Percentiles rank a stretch among this genome's conserved stretches.
phyloP scores from a whole-genome alignment of 2,113 vertebrate genomes.

The Nyctibius bracteatus region DNA sequence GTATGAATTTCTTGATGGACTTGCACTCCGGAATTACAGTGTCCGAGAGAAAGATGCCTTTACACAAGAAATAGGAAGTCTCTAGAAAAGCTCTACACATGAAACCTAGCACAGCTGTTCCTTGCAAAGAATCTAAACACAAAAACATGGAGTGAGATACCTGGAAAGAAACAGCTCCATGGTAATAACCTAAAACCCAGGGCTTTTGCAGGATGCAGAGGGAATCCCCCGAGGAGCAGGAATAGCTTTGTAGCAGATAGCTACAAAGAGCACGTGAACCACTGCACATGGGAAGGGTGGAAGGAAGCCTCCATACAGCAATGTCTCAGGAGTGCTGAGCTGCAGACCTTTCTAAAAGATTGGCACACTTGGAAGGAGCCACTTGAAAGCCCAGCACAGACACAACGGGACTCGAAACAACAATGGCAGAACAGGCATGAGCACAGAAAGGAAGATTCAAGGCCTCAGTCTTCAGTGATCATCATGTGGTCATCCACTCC shows the following conservation, averaged over 20 bases:
- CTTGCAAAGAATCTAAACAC: background rate
- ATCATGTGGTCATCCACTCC: fast-evolving
- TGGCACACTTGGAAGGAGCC: background rate
- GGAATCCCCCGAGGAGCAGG: background rate
- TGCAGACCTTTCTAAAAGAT: background rate
- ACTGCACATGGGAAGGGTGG: background rate
- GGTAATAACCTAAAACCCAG: background rate
- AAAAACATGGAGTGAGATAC: background rate
- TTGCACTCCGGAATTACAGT: background rate
- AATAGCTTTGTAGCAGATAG: too few relatives aligned
- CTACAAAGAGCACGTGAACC: background rate
- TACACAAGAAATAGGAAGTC: background rate
- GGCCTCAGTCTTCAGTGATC: background rate
- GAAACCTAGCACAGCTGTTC: background rate
- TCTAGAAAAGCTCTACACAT: background rate
- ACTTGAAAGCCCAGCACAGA: background rate
- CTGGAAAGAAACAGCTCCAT: background rate
- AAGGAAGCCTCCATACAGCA: background rate
- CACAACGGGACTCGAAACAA: background rate
- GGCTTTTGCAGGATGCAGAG: background rate
- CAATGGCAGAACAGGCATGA: background rate
- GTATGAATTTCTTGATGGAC: background rate
- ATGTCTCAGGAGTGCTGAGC: background rate
- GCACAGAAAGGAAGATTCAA: background rate
- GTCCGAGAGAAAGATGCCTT: background rate